These are phyloP conservation scores for Austrofundulus limnaeus DNA, from an alignment of 2,113 vertebrate species.

Conservation along the genomic window DNA sequence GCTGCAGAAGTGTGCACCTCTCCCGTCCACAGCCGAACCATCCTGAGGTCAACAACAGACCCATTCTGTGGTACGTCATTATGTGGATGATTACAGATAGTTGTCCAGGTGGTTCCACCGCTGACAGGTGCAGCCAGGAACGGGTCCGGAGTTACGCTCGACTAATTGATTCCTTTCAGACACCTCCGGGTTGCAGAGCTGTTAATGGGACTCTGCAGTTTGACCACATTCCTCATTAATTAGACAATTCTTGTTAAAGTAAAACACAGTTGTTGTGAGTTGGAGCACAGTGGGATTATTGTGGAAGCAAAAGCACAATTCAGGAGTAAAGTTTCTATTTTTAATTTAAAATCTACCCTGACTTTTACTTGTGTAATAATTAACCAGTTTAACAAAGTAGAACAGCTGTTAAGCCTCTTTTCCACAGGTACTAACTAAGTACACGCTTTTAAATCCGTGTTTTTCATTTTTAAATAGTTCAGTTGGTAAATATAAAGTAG, in stretches of 20 bases:
- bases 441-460: too few relatives aligned
- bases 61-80: not conserved
- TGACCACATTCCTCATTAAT: not conserved
- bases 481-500: too few relatives aligned
- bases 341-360: too few relatives aligned
- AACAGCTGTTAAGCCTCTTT: too few relatives aligned
- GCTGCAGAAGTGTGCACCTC: constrained; percentile 52
- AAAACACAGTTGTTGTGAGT: too few relatives aligned
- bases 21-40: not conserved
- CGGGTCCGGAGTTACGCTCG: not conserved
- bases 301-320: too few relatives aligned
- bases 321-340: too few relatives aligned
- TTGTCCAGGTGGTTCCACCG: not conserved
- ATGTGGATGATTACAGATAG: constrained; percentile 4
- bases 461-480: too few relatives aligned
- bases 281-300: too few relatives aligned
- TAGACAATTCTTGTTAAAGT: not conserved
- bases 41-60: not conserved
- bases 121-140: constrained; percentile 5
- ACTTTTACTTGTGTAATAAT: too few relatives aligned
- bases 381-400: too few relatives aligned
- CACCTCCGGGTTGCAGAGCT: not conserved
- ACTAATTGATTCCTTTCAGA: constrained; percentile 2
- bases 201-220: not conserved
- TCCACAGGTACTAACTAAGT: too few relatives aligned